Conservation (phyloP, 2,888 invertebrate species). For the Strigamia transsilvanica region DNA sequence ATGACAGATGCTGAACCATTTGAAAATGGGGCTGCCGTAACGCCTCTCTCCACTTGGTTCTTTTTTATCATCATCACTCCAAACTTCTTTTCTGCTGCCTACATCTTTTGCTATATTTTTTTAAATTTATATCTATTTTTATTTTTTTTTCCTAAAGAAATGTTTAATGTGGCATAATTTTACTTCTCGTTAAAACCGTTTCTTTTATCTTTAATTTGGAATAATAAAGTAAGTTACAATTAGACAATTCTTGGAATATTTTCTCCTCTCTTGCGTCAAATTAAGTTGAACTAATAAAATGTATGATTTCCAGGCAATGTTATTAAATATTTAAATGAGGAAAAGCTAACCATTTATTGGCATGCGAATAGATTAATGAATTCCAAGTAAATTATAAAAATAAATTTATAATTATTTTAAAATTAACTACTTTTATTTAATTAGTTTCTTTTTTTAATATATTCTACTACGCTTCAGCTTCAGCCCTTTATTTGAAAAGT, state of each 20-base stretch:
- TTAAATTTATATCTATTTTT: not conserved
- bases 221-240: not conserved
- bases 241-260: not conserved
- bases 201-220: not conserved
- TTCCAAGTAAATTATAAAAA: not conserved
- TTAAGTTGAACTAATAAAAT: conserved; percentile 1
- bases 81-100: conserved; percentile 11
- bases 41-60: conserved; percentile 41
- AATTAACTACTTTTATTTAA: not conserved
- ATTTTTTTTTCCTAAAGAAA: not conserved
- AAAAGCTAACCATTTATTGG: not conserved
- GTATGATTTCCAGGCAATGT: not conserved
- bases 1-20: conserved; percentile 49
- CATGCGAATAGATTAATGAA: not conserved
- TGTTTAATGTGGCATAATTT: not conserved
- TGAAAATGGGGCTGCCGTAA: conserved; percentile 36
- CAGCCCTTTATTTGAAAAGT: not conserved
- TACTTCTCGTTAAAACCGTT: not conserved
- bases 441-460: no score
- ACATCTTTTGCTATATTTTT: not conserved
- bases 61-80: conserved; percentile 42
- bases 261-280: not conserved
- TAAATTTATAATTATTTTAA: not conserved
- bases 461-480: not conserved
- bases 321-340: not conserved